Evolutionary conservation across 1,140 invertebrate species (phyloP), one percentile per base, ranked within the genome.

Genomic region (Sarcophaga bullata): DNA sequence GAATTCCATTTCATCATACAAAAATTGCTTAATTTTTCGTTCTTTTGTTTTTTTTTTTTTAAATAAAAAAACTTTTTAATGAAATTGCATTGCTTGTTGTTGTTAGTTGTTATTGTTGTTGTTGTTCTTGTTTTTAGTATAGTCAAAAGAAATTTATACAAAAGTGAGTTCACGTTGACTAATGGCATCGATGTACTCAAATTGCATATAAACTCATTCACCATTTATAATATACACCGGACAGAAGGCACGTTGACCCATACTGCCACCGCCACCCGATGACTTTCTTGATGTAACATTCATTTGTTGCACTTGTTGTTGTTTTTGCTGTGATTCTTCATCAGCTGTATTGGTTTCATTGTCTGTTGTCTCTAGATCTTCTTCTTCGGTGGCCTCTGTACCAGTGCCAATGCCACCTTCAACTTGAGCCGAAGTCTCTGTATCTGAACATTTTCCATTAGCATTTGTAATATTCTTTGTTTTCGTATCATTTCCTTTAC

Each of bases 131-230:
- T 37, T 17, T 50, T 68, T 6, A 19, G n/a, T n/a, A 68, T 19
- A 68, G 6, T 19, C 1, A 68, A 58, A 58, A n/a, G 13, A 58
- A 19, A 37, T 62, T 80, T 58, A 82, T 50, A 89, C 88, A 84
- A 89, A 89, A 80, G 84, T 89, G 88, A 89, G 88, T 85, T 89
- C 88, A 86, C 87, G 86, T 19, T 87, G 87, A 82, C 88, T 89
- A 13, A 84, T 78, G 8, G 88, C 88, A 84, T 89, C 88, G 6
- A 89, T 89, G 88, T 88, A 89, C 88, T 89, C 88, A 86, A 89
- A 88, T 80, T 89, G 85, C 82, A 84, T 88, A 87, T 89, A 89
- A 88, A 89, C 88, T 89, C 88, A 89, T 89, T 89, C 88, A 84
- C 88, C 88, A 58, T 89, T 89, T 84, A 89, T 89, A 72, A 89